phyloP scores from a whole-genome alignment of 2,888 invertebrate species.

The Cephus nigrinus region DNA sequence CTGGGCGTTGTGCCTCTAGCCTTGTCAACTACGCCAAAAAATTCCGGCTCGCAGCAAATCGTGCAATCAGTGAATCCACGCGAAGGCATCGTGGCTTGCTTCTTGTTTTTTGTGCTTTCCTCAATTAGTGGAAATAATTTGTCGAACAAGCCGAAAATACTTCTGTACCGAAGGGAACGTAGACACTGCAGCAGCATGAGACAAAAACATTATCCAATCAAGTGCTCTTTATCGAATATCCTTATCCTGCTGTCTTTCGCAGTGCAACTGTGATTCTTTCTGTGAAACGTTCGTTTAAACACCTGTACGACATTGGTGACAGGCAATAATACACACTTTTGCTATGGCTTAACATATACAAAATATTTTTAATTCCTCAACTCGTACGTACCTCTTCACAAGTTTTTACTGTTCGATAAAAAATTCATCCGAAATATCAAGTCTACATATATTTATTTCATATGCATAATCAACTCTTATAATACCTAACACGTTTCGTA shows the following conservation, averaged over 20 bases:
- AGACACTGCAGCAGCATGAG: slow-evolving; percentile 13
- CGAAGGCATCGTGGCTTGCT: not conserved
- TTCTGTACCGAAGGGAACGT: slow-evolving; percentile 7
- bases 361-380: too few species aligned
- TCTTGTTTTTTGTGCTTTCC: slow-evolving; percentile 29
- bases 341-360: too few species aligned
- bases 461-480: too few species aligned
- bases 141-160: slow-evolving; percentile 46
- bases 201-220: slow-evolving; percentile 57
- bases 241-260: not conserved
- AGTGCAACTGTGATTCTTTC: slow-evolving; percentile 4
- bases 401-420: too few species aligned
- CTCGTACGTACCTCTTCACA: too few species aligned
- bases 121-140: slow-evolving; percentile 55
- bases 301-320: slow-evolving; percentile 32
- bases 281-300: slow-evolving; percentile 39
- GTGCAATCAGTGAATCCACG: not conserved
- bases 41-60: not conserved
- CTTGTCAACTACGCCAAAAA: not conserved
- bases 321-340: too few species aligned
- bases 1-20: not conserved
- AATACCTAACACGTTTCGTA: too few species aligned
- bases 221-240: slow-evolving; percentile 27
- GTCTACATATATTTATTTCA: too few species aligned
- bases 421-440: too few species aligned